A percentile compares a stretch with the other conserved stretches of the same genome.
Evolutionary conservation across 2,113 vertebrate genomes (phyloP).

Genomic region (Actinemys pallida): DNA sequence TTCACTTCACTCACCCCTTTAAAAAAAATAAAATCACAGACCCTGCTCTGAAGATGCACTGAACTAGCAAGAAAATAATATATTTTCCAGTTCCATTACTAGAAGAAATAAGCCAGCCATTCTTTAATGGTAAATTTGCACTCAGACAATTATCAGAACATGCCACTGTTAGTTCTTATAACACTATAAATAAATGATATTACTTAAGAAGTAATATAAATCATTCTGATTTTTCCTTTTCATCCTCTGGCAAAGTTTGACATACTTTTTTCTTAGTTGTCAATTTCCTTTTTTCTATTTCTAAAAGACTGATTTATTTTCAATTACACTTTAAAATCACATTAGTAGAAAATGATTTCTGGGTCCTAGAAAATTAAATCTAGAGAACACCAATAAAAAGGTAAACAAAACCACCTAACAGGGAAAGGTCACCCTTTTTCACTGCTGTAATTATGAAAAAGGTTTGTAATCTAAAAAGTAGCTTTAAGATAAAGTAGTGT

Average conservation of each 20-base stretch:
- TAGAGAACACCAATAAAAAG: conserved; percentile 62
- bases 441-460: conserved; percentile 44
- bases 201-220: conserved; percentile 22
- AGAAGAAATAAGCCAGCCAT: not conserved
- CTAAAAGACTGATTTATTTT: conserved; percentile 61
- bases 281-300: conserved; percentile 29
- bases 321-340: conserved; percentile 55
- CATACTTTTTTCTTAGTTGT: conserved; percentile 33
- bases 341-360: conserved; percentile 53
- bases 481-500: conserved; percentile 56
- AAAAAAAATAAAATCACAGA: not conserved
- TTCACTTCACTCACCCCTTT: not conserved
- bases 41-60: not conserved
- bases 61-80: conserved; percentile 13
- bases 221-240: conserved; percentile 32
- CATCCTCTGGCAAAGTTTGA: not conserved
- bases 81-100: not conserved
- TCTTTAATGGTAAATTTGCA: conserved; percentile 12
- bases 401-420: conserved; percentile 44
- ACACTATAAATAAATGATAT: not conserved
- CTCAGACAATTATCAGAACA: not conserved
- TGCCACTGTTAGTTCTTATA: not conserved
- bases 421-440: conserved; percentile 48
- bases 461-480: conserved; percentile 31
- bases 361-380: conserved; percentile 64